phyloP scores from a whole-genome alignment of 1,140 invertebrate species.

The Odontomachus brunneus region DNA sequence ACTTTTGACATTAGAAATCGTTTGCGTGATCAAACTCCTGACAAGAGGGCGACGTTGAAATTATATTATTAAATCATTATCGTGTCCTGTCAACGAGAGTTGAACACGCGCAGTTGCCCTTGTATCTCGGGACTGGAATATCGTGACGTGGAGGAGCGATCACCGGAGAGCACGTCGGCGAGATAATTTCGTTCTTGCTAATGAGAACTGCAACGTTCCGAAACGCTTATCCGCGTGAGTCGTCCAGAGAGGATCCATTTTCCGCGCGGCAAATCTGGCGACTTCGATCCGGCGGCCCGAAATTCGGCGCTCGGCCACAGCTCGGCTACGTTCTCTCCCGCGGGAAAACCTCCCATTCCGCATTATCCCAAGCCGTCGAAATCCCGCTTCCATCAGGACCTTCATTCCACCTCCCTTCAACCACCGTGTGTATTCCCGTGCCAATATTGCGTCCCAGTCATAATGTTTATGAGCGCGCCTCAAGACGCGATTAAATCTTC shows the following conservation, averaged over 20 bases:
- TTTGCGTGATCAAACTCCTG: too few relatives aligned
- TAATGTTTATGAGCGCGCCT: constrained; percentile 20
- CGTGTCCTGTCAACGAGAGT: too few relatives aligned
- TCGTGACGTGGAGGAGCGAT: neutral
- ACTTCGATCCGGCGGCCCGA: constrained; percentile 13
- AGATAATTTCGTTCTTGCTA: constrained; percentile 7
- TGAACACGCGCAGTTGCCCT: too few relatives aligned
- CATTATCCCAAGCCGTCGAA: constrained; percentile 74
- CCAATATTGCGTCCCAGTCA: neutral
- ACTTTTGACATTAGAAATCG: too few relatives aligned
- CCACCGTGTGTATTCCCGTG: neutral
- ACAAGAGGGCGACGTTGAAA: too few relatives aligned
- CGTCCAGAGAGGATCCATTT: constrained; percentile 37
- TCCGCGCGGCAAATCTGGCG: neutral
- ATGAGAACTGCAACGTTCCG: constrained; percentile 18
- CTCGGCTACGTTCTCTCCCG: constrained; percentile 49
- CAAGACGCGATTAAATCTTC: constrained; percentile 34
- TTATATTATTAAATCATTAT: too few relatives aligned
- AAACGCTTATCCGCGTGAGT: constrained; percentile 36
- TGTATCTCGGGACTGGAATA: too few relatives aligned
- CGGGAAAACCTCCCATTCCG: constrained; percentile 68
- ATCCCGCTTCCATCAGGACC: constrained; percentile 77
- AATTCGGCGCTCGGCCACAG: constrained; percentile 70
- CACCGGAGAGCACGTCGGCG: neutral
- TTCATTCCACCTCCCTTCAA: neutral